Base-by-base conservation (phyloP, 2,797 vertebrate species). In the Morus bassanus region DNA sequence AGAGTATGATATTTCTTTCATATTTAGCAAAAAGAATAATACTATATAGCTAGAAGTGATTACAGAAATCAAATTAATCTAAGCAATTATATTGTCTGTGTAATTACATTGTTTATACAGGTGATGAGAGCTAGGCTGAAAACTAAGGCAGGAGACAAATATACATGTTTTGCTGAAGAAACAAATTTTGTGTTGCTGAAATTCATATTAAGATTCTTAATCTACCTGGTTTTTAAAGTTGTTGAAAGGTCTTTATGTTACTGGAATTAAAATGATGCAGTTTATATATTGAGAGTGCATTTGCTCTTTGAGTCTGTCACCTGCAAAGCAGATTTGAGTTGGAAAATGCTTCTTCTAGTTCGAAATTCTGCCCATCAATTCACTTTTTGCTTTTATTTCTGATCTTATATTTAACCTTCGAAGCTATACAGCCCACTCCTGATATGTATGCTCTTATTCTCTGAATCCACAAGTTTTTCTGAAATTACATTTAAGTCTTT, bases 301-400 rank as follows among this genome's bases (percentile, higher is more conserved):
- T 76, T 46, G 16, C 64, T 30, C 59, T 79, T 92, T 5, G 23
- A 92, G 16, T 64, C 45, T 94, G 41, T 85, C 41, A 61, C 54
- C 68, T 59, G 13, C 21, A 79, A 37, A 85, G 63, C 13, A 46
- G 11, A 77, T 70, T 74, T n/a, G 23, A 76, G 33, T 63, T 77
- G 65, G 68, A 88, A 91, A 83, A 70, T 43, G 43, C 35, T 84
- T 90, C 74, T 88, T 77, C 35, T 12, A 48, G 56, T 80, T 90
- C 56, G 64, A 90, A 91, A 83, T 91, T 88, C 85, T 90, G 48
- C 24, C 76, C 39, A 25, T 91, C 54, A 90, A 67, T 70, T 83
- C 59, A 41, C 27, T 79, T 93, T 64, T 84, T 70, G 33, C 85
- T 88, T 91, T 92, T 88, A 80, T 90, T 88, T 80, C 76, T 88